Evolutionary conservation across 1,140 invertebrate species (phyloP).

Genomic region (Drosophila elegans): DNA sequence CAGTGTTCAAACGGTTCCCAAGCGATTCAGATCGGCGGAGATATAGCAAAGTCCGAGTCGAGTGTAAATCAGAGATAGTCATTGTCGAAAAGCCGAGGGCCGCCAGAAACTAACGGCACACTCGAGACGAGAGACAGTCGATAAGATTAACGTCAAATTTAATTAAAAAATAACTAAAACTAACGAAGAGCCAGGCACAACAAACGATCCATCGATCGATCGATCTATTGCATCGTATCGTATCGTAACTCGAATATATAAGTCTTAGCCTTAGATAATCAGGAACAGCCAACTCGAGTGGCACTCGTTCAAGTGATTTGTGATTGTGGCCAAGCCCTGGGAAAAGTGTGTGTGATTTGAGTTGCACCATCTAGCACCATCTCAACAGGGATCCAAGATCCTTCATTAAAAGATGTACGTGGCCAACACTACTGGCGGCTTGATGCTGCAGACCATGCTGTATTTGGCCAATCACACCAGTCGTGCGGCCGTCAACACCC

Average conservation of each 20-base stretch:
- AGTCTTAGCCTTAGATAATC: constrained; percentile 34
- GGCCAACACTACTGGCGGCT: constrained; percentile 78
- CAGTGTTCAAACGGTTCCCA: constrained; percentile 44
- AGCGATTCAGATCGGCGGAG: constrained; percentile 13
- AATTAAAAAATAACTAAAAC: constrained; percentile 43
- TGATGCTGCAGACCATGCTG: constrained; percentile 83
- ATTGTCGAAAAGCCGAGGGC: neutral
- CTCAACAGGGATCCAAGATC: neutral
- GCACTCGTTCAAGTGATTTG: constrained; percentile 19
- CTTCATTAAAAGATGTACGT: constrained; percentile 60
- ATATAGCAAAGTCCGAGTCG: constrained; percentile 4
- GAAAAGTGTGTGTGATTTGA: neutral
- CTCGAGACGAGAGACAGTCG: constrained; percentile 23
- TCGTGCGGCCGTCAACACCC: constrained; percentile 75
- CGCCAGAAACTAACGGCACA: constrained; percentile 24
- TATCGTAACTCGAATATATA: constrained; percentile 17
- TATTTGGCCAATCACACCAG: constrained; percentile 83
- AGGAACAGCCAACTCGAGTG: constrained; percentile 17
- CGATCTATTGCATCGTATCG: neutral
- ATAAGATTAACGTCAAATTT: constrained; percentile 69
- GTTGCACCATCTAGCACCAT: no score
- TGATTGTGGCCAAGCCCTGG: constrained; percentile 7
- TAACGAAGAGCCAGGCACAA: constrained; percentile 14
- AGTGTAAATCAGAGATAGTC: neutral
- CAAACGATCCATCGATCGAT: constrained; percentile 11